Evolutionary conservation across 2,113 vertebrate genomes (phyloP).

Genomic region (Dendrocopos noguchii): DNA sequence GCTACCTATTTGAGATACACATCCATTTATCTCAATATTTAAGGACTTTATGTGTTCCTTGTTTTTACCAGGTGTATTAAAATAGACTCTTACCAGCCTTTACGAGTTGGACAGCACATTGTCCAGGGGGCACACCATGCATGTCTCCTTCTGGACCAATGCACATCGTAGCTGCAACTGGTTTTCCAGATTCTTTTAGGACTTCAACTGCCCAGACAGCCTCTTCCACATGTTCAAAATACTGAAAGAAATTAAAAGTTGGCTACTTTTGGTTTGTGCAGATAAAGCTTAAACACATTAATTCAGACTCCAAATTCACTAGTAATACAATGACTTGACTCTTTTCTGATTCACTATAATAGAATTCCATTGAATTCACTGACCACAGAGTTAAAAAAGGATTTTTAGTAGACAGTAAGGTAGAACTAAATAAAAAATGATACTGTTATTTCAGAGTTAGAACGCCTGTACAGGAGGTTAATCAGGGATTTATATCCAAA

Average conservation of each 20-base stretch:
- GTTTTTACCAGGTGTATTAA: not conserved
- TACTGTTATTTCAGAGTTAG: not conserved
- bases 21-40: not conserved
- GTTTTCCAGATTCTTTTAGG: slow-evolving; percentile 87
- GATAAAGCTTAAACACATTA: not conserved
- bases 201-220: slow-evolving; percentile 95
- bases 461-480: not conserved
- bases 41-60: not conserved
- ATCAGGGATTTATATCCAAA: not conserved
- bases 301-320: not conserved
- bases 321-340: not conserved
- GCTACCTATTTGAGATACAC: not conserved
- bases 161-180: slow-evolving; percentile 90
- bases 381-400: not conserved
- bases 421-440: not conserved
- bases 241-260: slow-evolving; percentile 78
- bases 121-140: slow-evolving; percentile 86
- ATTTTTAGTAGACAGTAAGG: not conserved
- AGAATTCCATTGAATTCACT: not conserved
- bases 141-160: slow-evolving; percentile 95
- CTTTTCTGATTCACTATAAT: not conserved
- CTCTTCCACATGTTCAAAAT: slow-evolving; percentile 98
- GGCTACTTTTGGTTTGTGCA: not conserved
- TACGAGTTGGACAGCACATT: slow-evolving; percentile 91
- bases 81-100: slow-evolving; percentile 84